A percentile compares a stretch with the other conserved stretches of the same genome.
Conservation (phyloP, 2,113 vertebrate genomes). For the Pteropus alecto region DNA sequence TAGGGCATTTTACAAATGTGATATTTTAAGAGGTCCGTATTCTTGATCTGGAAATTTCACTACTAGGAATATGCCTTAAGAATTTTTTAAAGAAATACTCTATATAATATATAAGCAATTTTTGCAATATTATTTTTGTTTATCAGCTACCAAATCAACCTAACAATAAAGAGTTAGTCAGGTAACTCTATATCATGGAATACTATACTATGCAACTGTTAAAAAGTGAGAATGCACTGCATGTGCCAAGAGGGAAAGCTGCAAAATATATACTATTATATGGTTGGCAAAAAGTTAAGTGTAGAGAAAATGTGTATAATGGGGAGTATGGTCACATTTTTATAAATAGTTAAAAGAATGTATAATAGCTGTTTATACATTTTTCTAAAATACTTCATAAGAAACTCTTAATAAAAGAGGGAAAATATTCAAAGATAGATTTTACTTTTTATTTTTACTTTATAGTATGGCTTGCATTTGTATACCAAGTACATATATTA, state of each 20-base stretch:
- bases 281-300: neutral
- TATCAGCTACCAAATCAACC: neutral
- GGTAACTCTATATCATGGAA: neutral
- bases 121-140: neutral
- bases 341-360: neutral
- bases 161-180: neutral
- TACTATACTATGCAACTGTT: neutral
- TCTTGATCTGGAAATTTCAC: neutral
- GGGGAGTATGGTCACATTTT: neutral
- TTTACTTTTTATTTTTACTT: neutral
- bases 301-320: neutral
- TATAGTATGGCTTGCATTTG: neutral
- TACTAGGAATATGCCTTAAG: neutral
- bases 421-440: neutral
- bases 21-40: neutral
- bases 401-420: neutral
- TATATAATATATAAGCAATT: neutral
- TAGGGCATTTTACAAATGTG: neutral
- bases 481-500: neutral
- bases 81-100: neutral
- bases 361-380: neutral
- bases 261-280: neutral
- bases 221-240: neutral
- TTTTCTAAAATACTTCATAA: neutral
- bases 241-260: neutral